Evolutionary conservation across 1,140 invertebrate genomes (phyloP).

Genomic region (Arctopsyche grandis): DNA sequence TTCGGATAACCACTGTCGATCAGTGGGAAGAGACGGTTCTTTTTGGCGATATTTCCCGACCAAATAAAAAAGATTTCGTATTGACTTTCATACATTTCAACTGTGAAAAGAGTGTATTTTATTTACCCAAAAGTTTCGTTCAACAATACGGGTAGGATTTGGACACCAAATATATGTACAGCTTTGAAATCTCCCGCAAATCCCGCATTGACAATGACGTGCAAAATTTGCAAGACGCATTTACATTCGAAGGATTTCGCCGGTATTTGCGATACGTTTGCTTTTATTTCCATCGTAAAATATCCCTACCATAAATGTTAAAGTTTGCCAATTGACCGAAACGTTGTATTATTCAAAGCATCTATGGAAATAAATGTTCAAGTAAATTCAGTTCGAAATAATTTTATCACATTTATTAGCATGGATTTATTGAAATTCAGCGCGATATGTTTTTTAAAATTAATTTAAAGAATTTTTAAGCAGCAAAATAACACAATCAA

Average conservation of each 20-base stretch:
- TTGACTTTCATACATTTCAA: not conserved
- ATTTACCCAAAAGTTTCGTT: not conserved
- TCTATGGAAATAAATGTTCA: too few species aligned
- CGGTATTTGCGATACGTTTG: not conserved
- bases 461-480: too few species aligned
- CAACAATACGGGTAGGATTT: slow-evolving; percentile 3
- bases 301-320: not conserved
- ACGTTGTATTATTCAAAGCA: too few species aligned
- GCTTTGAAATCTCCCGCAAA: slow-evolving; percentile 3
- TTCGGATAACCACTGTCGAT: slow-evolving; percentile 9
- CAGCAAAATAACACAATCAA: too few species aligned
- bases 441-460: too few species aligned
- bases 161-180: slow-evolving; percentile 7
- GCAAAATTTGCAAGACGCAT: slow-evolving; percentile 23
- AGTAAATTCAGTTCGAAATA: too few species aligned
- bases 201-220: slow-evolving; percentile 26
- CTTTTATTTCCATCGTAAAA: not conserved
- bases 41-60: not conserved
- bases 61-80: not conserved
- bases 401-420: too few species aligned
- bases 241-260: slow-evolving; percentile 8
- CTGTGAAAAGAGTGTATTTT: not conserved
- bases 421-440: too few species aligned
- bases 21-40: not conserved
- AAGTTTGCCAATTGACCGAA: not conserved